phyloP scores from a whole-genome alignment of 1,140 invertebrate species.

The Heterodera carotae region DNA sequence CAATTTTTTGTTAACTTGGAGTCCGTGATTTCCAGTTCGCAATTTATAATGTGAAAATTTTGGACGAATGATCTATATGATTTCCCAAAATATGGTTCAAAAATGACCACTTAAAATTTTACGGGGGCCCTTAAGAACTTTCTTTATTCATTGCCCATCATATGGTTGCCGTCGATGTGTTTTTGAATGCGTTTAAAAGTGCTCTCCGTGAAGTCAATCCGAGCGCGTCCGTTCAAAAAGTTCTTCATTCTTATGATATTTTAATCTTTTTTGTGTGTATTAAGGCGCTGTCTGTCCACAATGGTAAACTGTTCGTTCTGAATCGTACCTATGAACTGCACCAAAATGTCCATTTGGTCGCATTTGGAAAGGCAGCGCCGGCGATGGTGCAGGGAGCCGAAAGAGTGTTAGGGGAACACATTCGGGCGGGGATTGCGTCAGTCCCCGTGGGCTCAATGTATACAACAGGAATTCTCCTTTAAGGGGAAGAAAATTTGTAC shows the following conservation, averaged over 20 bases:
- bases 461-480: no score
- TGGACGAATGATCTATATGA: no score
- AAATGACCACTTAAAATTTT: no score
- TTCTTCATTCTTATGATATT: background rate
- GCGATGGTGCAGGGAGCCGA: conserved; percentile 58
- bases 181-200: conserved; percentile 3
- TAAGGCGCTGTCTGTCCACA: conserved; percentile 33
- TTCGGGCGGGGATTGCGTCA: conserved; percentile 53
- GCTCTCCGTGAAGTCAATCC: conserved; percentile 10
- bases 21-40: no score
- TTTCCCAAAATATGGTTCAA: no score
- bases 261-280: background rate
- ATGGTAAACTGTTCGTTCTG: conserved; percentile 20
- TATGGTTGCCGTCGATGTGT: background rate
- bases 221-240: background rate
- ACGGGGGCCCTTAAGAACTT: background rate
- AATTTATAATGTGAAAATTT: no score
- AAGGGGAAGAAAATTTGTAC: no score
- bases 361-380: conserved; percentile 58
- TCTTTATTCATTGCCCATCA: background rate
- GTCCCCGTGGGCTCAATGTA: conserved; percentile 49
- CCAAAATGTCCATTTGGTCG: conserved; percentile 54
- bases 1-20: no score
- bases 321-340: conserved; percentile 41
- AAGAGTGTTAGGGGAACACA: conserved; percentile 38